A percentile compares a stretch with the other conserved stretches of the same genome.
Conservation (phyloP, 2,888 invertebrate genomes). For the Volucella bombylans region DNA sequence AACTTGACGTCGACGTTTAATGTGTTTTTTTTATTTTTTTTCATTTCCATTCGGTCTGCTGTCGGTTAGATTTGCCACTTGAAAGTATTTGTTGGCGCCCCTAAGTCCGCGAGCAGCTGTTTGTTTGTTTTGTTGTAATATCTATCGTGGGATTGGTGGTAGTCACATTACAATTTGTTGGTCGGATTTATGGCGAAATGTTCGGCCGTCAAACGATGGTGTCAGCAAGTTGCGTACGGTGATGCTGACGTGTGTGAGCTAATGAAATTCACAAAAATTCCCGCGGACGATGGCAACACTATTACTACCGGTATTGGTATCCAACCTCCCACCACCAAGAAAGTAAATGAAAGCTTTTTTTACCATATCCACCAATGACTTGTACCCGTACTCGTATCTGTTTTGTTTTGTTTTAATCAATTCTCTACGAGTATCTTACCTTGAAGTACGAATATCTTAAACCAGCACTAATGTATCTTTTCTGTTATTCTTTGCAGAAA, state of each 20-base stretch:
- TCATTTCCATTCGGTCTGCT: conserved; percentile 9
- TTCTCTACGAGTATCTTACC: not conserved
- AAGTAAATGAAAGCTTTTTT: conserved; percentile 32
- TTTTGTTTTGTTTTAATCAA: conserved; percentile 22
- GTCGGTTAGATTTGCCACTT: not conserved
- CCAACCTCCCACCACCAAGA: conserved; percentile 19
- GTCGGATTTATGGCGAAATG: conserved; percentile 60
- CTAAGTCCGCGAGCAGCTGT: conserved; percentile 44
- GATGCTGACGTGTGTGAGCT: conserved; percentile 78
- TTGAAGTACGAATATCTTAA: not conserved
- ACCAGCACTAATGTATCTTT: conserved; percentile 35
- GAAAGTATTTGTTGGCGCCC: conserved; percentile 20
- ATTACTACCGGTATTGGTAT: conserved; percentile 46
- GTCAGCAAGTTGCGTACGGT: conserved; percentile 79
- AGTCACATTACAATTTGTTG: not conserved
- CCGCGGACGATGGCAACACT: conserved; percentile 53
- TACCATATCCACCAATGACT: not conserved
- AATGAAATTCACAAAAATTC: conserved; percentile 75
- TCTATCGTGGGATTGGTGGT: not conserved
- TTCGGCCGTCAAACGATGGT: conserved; percentile 77
- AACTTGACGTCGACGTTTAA: conserved; percentile 39
- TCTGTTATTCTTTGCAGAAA: conserved; percentile 84
- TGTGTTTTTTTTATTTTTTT: conserved; percentile 4
- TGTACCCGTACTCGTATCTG: not conserved
- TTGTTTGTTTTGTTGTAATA: conserved; percentile 7